Evolutionary conservation across 2,113 vertebrate species (phyloP), one percentile per base, ranked within the genome.

Genomic region (Phylloscopus trochiloides): DNA sequence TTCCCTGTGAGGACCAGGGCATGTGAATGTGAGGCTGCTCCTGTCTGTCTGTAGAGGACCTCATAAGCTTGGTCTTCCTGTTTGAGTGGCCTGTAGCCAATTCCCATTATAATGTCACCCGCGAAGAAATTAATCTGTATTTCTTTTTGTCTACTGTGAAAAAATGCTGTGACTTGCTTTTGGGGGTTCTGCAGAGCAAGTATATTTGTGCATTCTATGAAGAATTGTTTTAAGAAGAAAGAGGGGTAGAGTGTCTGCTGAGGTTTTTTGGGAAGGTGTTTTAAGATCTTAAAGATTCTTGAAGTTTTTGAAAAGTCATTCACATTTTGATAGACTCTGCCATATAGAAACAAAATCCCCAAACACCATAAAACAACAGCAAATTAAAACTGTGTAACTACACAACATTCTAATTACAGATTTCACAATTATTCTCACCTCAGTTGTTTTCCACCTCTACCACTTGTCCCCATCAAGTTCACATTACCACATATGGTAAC

Each of bases 401-500:
- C 9, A 42, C 20, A 55, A 5, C 90, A 61, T 29, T 72, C 28
- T 55, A 55, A 47, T 88, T 83, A 61, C 3, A 43, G n/a, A 38
- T 84, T 74, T 40, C 31, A 78, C 47, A 73, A 45, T 88, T 82
- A 22, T 79, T 70, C 42, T 67, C n/a, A 61, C n/a, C 29, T 54
- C 65, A 85, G 58, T 58, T 77, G 2, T 75, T 83, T 91, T 77
- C 42, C 45, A 51, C 22, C 66, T 94, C 75, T 94, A 48, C 66
- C 4, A 45, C 5, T 61, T 77, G 50, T 62, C 51, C 42, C 67
- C 5, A 14, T 65, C 28, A 48, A 76, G 40, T 82, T 59, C 43
- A 59, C 21, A 86, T 91, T 79, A 58, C 73, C 84, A 26, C 26
- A 20, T 75, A 86, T 18, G 58, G 77, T 94, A 94, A 85, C 45